Percentiles rank a stretch among this genome's conserved stretches.
Evolutionary conservation across 2,797 vertebrate genomes (phyloP).

Genomic region (Taenioides sp.): DNA sequence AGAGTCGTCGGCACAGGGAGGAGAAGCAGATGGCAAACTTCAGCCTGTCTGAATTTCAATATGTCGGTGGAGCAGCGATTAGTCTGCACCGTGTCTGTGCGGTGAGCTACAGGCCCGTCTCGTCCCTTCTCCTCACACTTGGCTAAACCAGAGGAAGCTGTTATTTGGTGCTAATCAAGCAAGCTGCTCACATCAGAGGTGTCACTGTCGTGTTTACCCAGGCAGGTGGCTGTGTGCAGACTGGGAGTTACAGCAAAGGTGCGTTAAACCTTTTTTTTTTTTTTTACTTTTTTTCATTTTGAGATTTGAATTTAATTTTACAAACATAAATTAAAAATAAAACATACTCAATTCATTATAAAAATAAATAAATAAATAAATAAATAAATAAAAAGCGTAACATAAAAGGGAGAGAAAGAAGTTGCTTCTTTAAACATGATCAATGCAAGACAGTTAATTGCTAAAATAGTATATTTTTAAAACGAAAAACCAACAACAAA

Average conservation of each 20-base stretch:
- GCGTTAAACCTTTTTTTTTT: too few relatives aligned
- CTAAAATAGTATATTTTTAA: too few relatives aligned
- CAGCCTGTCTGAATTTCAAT: slow-evolving; percentile 30
- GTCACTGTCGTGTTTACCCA: background rate
- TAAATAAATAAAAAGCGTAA: too few relatives aligned
- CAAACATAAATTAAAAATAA: too few relatives aligned
- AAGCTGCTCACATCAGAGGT: slow-evolving; percentile 8
- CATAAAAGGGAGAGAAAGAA: too few relatives aligned
- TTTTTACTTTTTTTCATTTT: too few relatives aligned
- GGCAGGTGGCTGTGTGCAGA: background rate
- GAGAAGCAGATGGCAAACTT: slow-evolving; percentile 50
- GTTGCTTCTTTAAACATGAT: too few relatives aligned
- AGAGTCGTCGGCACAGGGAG: slow-evolving; percentile 15
- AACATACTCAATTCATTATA: too few relatives aligned
- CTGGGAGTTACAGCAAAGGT: background rate
- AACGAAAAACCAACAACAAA: too few relatives aligned
- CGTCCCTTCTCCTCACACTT: slow-evolving; percentile 4
- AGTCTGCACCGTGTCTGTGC: slow-evolving; percentile 6
- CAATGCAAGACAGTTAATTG: too few relatives aligned
- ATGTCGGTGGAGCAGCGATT: slow-evolving; percentile 27
- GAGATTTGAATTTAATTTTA: too few relatives aligned
- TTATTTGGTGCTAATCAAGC: slow-evolving; percentile 12
- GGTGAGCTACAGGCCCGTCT: background rate
- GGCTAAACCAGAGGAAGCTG: slow-evolving; percentile 5
- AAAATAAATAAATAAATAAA: too few relatives aligned